These are phyloP conservation scores for Centroberyx gerrardi DNA, from an alignment of 2,797 vertebrate species.

Conservation along the genomic window DNA sequence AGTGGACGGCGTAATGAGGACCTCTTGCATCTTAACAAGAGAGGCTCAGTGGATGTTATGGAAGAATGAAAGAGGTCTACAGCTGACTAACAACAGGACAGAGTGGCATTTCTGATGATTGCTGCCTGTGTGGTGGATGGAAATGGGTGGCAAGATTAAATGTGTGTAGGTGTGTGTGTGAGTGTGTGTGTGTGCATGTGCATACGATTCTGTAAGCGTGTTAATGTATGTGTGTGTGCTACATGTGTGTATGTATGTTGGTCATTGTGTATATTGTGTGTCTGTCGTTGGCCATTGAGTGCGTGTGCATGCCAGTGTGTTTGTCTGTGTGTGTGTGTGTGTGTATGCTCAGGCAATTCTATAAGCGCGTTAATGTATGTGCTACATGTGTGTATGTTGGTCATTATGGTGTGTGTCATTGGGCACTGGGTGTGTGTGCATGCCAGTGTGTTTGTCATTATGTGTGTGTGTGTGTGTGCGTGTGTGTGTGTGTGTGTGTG, in stretches of 20 bases:
- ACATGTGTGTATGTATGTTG: background rate
- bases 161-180: conserved; percentile 9
- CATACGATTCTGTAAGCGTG: too few relatives aligned
- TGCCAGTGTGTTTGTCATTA: conserved; percentile 3
- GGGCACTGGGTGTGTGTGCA: background rate
- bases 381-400: conserved; percentile 6
- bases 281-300: too few relatives aligned
- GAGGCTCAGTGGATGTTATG: conserved; percentile 54
- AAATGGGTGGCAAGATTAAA: background rate
- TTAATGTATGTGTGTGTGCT: too few relatives aligned
- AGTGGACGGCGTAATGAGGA: conserved; percentile 62
- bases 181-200: background rate
- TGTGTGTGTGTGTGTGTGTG: conserved; percentile 40
- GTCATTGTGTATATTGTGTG: too few relatives aligned
- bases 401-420: background rate
- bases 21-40: conserved; percentile 65
- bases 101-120: conserved; percentile 48
- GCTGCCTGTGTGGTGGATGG: conserved; percentile 30
- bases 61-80: conserved; percentile 53
- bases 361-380: background rate
- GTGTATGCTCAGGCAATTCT: too few relatives aligned
- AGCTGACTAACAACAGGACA: conserved; percentile 52
- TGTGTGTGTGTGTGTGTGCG: conserved; percentile 20
- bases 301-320: too few relatives aligned
- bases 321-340: too few relatives aligned